phyloP scores from a whole-genome alignment of 2,797 vertebrate genomes.

The Myotis pilosus region DNA sequence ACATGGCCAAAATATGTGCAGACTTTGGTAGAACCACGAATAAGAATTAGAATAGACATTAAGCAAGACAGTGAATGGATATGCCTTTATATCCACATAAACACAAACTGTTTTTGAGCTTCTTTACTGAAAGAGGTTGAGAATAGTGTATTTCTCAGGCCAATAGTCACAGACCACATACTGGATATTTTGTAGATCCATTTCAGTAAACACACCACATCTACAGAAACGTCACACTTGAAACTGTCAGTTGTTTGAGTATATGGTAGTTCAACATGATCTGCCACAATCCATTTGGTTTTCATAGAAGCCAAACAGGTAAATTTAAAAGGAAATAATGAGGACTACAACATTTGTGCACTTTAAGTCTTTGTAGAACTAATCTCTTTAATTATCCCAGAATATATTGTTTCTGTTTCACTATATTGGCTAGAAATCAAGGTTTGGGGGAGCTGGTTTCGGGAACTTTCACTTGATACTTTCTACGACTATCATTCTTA shows the following conservation, averaged over 20 bases:
- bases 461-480: neutral
- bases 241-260: neutral
- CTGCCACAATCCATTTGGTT: neutral
- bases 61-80: neutral
- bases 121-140: neutral
- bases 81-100: neutral
- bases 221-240: neutral
- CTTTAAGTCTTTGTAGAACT: neutral
- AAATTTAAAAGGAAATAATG: neutral
- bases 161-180: neutral
- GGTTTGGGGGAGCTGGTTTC: neutral
- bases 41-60: neutral
- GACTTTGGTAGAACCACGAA: neutral
- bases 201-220: neutral
- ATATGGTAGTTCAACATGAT: neutral
- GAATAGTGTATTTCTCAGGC: neutral
- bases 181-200: neutral
- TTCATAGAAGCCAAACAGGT: neutral
- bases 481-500: neutral
- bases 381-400: neutral
- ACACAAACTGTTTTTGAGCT: neutral
- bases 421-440: neutral
- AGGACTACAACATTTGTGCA: neutral
- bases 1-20: neutral
- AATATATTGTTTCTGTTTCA: neutral